Conservation (phyloP, 1,140 invertebrate species). For the Diabrotica virgifera region DNA sequence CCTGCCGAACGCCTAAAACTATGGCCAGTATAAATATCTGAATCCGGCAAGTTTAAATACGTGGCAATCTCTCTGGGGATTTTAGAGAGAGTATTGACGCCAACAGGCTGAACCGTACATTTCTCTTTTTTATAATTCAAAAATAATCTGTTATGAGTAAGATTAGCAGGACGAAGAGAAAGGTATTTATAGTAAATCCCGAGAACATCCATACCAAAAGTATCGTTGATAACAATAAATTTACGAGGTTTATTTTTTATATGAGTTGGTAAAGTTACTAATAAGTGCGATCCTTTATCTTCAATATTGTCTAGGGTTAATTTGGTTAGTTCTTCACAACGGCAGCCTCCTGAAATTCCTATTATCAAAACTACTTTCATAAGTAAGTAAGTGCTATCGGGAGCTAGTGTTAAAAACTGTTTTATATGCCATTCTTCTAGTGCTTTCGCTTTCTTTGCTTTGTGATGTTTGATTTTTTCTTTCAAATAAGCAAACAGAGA, state of each 20-base stretch:
- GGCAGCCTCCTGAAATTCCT: neutral
- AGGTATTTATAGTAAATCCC: neutral
- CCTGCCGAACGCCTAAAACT: slow-evolving; percentile 1
- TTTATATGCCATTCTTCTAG: neutral
- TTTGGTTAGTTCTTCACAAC: slow-evolving; percentile 1
- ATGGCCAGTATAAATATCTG: slow-evolving; percentile 4
- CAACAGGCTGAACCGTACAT: slow-evolving; percentile 10
- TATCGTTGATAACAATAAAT: slow-evolving; percentile 1
- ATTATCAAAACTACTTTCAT: slow-evolving; percentile 4
- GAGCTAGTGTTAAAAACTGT: neutral
- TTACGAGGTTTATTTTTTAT: neutral
- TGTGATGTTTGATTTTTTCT: neutral
- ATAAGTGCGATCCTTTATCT: neutral
- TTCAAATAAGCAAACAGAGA: neutral
- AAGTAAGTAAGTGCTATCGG: neutral
- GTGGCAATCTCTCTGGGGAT: slow-evolving; percentile 6
- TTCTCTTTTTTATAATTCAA: slow-evolving; percentile 5
- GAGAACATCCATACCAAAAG: neutral
- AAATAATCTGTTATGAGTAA: neutral
- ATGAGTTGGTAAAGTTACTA: neutral
- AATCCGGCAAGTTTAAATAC: neutral
- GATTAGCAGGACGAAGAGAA: neutral
- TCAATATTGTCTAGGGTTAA: neutral
- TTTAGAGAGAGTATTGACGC: neutral
- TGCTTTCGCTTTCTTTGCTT: neutral